Evolutionary conservation across 2,797 vertebrate genomes (phyloP).

Genomic region (Anableps anableps): DNA sequence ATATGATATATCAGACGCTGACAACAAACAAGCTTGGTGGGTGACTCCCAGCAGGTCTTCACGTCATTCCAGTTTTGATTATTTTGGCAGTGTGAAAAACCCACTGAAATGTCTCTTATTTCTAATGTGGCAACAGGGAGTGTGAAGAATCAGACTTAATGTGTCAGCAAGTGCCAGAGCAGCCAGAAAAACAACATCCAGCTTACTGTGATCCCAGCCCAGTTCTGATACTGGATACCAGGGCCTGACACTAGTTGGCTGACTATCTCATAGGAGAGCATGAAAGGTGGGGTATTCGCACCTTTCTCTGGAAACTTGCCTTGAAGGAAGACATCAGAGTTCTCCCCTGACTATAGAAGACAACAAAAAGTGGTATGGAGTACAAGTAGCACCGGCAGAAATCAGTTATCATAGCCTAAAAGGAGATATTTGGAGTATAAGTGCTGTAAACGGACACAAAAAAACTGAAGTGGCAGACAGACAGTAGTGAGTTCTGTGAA

Average conservation of each 20-base stretch:
- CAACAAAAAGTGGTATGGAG: slow-evolving; percentile 35
- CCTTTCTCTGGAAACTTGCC: slow-evolving; percentile 57
- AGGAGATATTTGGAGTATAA: not conserved
- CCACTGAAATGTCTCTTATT: slow-evolving; percentile 31
- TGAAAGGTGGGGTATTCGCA: slow-evolving; percentile 45
- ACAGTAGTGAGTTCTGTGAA: not conserved
- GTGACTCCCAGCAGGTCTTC: slow-evolving; percentile 7
- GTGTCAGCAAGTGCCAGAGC: slow-evolving; percentile 49
- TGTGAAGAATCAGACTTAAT: slow-evolving; percentile 49
- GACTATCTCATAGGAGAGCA: slow-evolving; percentile 52
- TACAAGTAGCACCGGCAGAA: slow-evolving; percentile 41
- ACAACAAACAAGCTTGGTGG: slow-evolving; percentile 9
- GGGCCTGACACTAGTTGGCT: slow-evolving; percentile 52
- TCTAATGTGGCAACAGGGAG: slow-evolving; percentile 31
- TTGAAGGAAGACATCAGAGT: slow-evolving; percentile 56
- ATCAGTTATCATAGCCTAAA: not conserved
- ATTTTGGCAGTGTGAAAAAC: slow-evolving; percentile 20
- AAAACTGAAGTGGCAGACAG: not conserved
- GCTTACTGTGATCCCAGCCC: slow-evolving; percentile 61
- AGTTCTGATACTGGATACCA: slow-evolving; percentile 68
- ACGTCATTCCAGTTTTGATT: slow-evolving; percentile 11
- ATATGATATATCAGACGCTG: slow-evolving; percentile 18
- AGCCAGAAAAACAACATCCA: slow-evolving; percentile 54
- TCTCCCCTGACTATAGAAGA: slow-evolving; percentile 57
- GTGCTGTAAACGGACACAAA: not conserved